These are phyloP conservation scores for Saccopteryx bilineata DNA, from an alignment of 2,113 vertebrate species.

Conservation along the genomic window DNA sequence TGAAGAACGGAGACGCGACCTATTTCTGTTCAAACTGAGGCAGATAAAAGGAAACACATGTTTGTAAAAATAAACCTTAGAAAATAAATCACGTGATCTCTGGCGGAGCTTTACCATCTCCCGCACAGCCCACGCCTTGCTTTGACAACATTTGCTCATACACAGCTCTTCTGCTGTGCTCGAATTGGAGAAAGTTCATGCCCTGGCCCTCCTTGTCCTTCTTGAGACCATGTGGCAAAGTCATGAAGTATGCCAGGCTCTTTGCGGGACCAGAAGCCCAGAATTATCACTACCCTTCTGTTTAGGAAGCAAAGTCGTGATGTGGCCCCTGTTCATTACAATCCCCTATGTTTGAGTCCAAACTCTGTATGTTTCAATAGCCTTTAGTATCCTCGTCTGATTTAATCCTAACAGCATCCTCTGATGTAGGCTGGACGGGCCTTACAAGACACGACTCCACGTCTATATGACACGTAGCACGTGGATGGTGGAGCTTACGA, in stretches of 20 bases:
- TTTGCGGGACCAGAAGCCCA: background rate
- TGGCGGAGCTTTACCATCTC: background rate
- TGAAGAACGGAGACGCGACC: background rate
- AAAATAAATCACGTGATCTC: background rate
- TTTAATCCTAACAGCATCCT: background rate
- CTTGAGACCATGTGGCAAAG: background rate
- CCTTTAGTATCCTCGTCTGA: background rate
- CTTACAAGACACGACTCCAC: background rate
- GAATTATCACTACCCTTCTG: background rate
- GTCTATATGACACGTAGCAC: background rate
- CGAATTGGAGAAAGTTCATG: background rate
- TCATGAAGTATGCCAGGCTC: background rate
- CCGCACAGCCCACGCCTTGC: background rate
- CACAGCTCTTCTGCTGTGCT: background rate
- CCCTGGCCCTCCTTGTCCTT: background rate
- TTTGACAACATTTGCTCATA: background rate
- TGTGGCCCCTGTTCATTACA: background rate
- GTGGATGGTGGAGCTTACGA: accelerated
- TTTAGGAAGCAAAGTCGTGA: background rate
- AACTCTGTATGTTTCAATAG: background rate
- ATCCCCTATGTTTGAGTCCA: background rate
- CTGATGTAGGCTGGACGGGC: background rate
- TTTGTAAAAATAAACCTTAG: background rate
- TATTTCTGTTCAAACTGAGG: background rate
- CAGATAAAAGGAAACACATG: background rate